Evolutionary conservation across 2,113 vertebrate species (phyloP).

Genomic region (Sphaerodactylus townsendi): DNA sequence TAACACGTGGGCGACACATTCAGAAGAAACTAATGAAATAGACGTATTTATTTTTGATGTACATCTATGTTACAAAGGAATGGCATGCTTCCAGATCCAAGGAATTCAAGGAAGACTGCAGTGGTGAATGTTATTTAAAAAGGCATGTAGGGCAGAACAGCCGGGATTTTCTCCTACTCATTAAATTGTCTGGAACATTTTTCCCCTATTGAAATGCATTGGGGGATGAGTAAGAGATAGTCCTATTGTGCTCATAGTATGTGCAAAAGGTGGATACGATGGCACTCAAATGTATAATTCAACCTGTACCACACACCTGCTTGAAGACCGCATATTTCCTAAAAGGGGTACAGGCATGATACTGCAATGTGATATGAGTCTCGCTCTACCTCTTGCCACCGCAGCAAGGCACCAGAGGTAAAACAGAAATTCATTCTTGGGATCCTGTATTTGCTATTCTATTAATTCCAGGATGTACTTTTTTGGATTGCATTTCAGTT

Average conservation of each 20-base stretch:
- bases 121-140: neutral
- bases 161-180: neutral
- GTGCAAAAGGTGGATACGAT: neutral
- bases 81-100: neutral
- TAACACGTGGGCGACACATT: constrained; percentile 13
- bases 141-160: neutral
- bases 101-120: neutral
- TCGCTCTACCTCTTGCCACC: neutral
- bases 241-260: neutral
- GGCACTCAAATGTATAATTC: neutral
- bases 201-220: neutral
- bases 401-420: neutral
- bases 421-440: neutral
- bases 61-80: neutral
- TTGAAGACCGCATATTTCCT: neutral
- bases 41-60: constrained; percentile 34
- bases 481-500: neutral
- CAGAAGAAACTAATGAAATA: constrained; percentile 2
- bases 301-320: neutral
- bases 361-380: neutral
- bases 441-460: no score
- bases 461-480: neutral
- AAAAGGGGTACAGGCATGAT: neutral
- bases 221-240: neutral
- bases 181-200: neutral